These are phyloP conservation scores for Melanostoma scalare DNA, from an alignment of 2,888 invertebrate genomes.

Conservation along the genomic window DNA sequence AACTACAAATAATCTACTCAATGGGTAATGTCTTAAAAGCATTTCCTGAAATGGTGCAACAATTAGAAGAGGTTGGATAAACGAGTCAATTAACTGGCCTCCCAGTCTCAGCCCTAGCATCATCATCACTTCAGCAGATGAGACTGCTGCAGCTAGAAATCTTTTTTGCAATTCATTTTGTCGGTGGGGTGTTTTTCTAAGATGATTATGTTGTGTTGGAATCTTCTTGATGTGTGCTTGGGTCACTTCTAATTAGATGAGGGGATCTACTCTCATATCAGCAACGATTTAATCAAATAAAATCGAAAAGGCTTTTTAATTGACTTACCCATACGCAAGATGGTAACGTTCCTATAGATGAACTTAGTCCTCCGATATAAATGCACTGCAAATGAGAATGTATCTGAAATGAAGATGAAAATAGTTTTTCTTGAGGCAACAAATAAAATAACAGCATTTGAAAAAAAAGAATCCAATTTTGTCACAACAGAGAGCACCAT, in stretches of 20 bases:
- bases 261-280: background rate
- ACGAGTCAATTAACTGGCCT: conserved; percentile 57
- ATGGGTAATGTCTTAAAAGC: conserved; percentile 44
- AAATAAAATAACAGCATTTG: too few species aligned
- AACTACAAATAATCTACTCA: conserved; percentile 58
- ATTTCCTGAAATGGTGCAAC: conserved; percentile 56
- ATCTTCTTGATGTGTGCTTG: conserved; percentile 15
- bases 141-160: conserved; percentile 3
- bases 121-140: conserved; percentile 6
- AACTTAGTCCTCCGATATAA: too few species aligned
- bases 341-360: too few species aligned
- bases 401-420: too few species aligned
- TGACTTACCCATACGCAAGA: conserved; percentile 30
- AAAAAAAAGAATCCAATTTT: too few species aligned
- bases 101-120: background rate
- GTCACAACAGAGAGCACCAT: too few species aligned
- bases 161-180: background rate
- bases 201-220: conserved; percentile 27
- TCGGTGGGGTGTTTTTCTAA: conserved; percentile 11
- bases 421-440: too few species aligned
- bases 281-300: too few species aligned
- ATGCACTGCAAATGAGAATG: too few species aligned
- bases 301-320: conserved; percentile 11
- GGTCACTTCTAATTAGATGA: conserved; percentile 41
- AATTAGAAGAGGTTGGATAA: conserved; percentile 61